A percentile compares a stretch with the other conserved stretches of the same genome.
These are phyloP conservation scores for Petromus typicus DNA, from an alignment of 2,113 vertebrate genomes.

Conservation along the genomic window DNA sequence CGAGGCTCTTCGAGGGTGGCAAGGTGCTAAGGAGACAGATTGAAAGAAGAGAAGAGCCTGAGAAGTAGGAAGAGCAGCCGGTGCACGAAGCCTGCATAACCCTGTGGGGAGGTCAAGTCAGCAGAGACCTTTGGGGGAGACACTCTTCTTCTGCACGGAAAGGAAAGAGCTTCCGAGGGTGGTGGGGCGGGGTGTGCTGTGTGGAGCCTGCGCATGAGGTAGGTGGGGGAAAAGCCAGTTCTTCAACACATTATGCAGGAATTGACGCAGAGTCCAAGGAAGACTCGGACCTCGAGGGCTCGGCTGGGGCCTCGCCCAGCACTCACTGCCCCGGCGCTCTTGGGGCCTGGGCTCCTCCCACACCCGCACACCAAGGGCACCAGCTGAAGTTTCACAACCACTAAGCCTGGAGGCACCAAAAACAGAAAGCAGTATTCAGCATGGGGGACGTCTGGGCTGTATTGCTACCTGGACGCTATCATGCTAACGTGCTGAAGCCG, in stretches of 20 bases:
- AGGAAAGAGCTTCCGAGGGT: background rate
- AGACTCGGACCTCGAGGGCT: too few species aligned
- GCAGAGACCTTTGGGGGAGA: conserved; percentile 4
- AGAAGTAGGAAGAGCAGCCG: background rate
- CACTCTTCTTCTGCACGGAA: background rate
- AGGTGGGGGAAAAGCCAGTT: background rate
- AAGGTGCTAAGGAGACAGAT: too few species aligned
- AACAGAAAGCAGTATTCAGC: background rate
- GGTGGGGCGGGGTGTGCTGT: background rate
- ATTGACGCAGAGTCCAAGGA: background rate
- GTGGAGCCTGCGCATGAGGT: background rate
- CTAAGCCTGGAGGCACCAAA: background rate
- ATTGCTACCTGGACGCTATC: background rate
- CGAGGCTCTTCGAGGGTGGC: background rate
- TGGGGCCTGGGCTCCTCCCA: background rate
- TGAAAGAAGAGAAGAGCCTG: too few species aligned
- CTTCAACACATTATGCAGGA: background rate
- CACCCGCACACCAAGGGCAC: background rate
- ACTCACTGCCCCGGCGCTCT: background rate
- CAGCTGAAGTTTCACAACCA: background rate
- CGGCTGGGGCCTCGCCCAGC: too few species aligned
- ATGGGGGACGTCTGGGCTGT: background rate
- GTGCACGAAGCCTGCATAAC: background rate
- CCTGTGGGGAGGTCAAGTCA: background rate
- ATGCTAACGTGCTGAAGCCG: too few species aligned